Evolutionary conservation across 2,888 invertebrate genomes (phyloP), one percentile per base, ranked within the genome.

Genomic region (Agonopterix subpropinquella): DNA sequence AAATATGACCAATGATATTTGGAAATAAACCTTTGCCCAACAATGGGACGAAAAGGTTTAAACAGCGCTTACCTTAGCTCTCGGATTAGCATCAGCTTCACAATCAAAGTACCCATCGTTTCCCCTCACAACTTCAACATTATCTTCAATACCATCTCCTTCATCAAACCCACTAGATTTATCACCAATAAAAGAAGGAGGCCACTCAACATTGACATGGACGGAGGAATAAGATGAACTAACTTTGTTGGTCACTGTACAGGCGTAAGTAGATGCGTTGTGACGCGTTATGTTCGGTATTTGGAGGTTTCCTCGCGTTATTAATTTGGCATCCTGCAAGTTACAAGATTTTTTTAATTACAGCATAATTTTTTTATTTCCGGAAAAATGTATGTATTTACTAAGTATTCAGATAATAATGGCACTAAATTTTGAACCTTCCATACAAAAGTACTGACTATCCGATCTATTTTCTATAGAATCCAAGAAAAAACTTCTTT

Each of bases 241-340:
- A 0, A 90, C 91, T 0, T 80, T 77, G 71, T 92, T 93, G 15
- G 80, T 74, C 0, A 90, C 92, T 1, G 89, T 78, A 60, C 93
- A 94, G 0, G 89, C 86, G 67, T 91, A 92, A 1, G 78, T 76
- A 0, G 91, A 89, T 2, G 86, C 77, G 55, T 91, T 86, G 0
- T 60, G 36, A 0, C 89, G 78, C 1, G 80, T 69, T 4, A 84
- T 66, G 47, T 84, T 85, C 0, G 45, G 1, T 0, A 88, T 51
- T 3, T 47, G 45, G 1, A 88, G 61, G 0, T 45, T 45, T 0
- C 72, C 78, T 1, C 67, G 62, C 1, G 80, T 61, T 55, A 86
- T 57, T 9, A 80, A 44, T 41, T 66, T 59, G 13, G 83, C 86
- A 28, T 83, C 73, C 87, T 87, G 62, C 18, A 66, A 71, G 11